Base-by-base conservation (phyloP, 2,797 vertebrate genomes). In the Labeo calbasu region DNA sequence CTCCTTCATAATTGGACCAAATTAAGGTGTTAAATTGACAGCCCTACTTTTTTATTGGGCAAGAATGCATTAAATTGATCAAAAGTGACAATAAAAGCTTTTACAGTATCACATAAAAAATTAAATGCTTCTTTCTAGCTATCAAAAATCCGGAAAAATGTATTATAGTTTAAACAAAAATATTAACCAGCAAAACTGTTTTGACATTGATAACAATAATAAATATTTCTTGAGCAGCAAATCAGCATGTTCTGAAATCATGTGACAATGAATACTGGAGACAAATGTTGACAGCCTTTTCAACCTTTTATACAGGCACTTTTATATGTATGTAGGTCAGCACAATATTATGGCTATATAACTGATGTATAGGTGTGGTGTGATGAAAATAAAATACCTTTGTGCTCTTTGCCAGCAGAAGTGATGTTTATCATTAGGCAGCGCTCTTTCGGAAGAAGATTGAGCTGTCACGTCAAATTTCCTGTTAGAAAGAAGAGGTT, bases 401-500 rank as follows among this genome's bases (percentile, higher is more conserved):
- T 23, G 77, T n/a, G 48, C 63, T 55, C 48, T 79, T 68, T 36
- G 1, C 21, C 2, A 50, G 48, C 32, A 80, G 65, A 69, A 69
- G 55, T 55, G 0, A 40, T 69, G 69, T 72, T 61, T 72, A 23
- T n/a, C 6, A 50, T 17, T 53, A 61, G 59, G 68, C 68, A 28
- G 23, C 21, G 5, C 70, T 65, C 0, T 21, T 73, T 73, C 15
- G 9, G 28, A 65, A 50, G 55, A 75, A 50, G 80, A 82, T 7
- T 51, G 10, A 75, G 11, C 59, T 59, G 15, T 76, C 81, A 53
- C 11, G 15, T 82, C 71, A 75, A 46, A 55, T 51, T 73, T 82
- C 71, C 59, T 66, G 14, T 19, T 25, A 19, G 28, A 53, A 53
- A 65, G 81, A 76, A 65, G 21, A 75, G 70, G 17, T 40, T 82